A percentile compares a stretch with the other conserved stretches of the same genome.
Conservation (phyloP, 2,113 vertebrate genomes). For the Caracal caracal region DNA sequence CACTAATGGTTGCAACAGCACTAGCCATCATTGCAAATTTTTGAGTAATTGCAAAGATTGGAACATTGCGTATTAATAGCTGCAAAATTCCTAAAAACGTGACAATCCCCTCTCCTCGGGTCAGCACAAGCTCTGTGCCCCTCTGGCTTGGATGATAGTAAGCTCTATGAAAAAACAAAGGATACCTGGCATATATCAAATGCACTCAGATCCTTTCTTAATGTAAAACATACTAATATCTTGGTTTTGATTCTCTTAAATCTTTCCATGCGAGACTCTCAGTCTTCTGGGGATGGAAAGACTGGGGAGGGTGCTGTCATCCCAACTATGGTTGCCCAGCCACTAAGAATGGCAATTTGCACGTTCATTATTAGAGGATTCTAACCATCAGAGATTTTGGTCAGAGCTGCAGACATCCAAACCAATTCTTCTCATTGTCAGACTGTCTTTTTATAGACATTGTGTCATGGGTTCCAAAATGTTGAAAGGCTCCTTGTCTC, state of each 20-base stretch:
- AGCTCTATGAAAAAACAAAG: neutral
- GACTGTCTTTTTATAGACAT: slow-evolving; percentile 7
- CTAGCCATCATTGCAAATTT: neutral
- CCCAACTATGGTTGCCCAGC: neutral
- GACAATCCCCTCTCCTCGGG: neutral
- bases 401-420: neutral
- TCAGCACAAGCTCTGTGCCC: neutral
- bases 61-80: neutral
- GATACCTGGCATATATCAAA: neutral
- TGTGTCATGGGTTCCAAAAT: slow-evolving; percentile 2
- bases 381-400: neutral
- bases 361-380: neutral
- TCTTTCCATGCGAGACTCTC: neutral
- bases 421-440: neutral
- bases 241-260: slow-evolving; percentile 26
- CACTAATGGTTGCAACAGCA: neutral
- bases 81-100: neutral
- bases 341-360: neutral
- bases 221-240: neutral
- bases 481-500: neutral
- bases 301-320: neutral
- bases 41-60: neutral
- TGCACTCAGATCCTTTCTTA: neutral
- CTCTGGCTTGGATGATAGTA: neutral
- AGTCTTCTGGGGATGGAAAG: neutral